phyloP scores from a whole-genome alignment of 2,113 vertebrate genomes.

The Engystomops pustulosus region DNA sequence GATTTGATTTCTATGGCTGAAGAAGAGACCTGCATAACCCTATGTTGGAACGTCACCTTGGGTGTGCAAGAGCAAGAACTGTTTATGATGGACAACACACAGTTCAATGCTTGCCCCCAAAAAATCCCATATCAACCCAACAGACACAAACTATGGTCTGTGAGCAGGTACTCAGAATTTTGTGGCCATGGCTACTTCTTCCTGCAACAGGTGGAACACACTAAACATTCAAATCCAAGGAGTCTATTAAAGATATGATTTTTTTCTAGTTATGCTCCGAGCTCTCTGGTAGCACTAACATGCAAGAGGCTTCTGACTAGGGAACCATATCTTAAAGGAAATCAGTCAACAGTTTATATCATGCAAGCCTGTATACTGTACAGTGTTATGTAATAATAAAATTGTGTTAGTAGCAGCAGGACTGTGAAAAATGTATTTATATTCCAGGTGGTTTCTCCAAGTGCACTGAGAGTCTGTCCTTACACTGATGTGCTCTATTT shows the following conservation, averaged over 20 bases:
- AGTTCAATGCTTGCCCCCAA: background rate
- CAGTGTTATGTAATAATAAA: too few relatives aligned
- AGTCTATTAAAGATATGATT: background rate
- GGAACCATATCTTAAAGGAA: too few relatives aligned
- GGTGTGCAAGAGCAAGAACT: background rate
- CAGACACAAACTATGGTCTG: background rate
- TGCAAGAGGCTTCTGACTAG: too few relatives aligned
- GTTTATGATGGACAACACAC: background rate
- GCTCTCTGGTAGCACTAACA: too few relatives aligned
- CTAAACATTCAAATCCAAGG: background rate
- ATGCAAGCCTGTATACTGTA: too few relatives aligned
- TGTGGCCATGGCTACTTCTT: background rate
- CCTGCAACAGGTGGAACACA: background rate
- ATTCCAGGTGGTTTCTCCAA: too few relatives aligned
- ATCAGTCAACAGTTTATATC: too few relatives aligned
- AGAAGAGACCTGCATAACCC: background rate
- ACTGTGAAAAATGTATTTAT: too few relatives aligned
- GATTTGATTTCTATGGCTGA: background rate
- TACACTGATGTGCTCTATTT: too few relatives aligned
- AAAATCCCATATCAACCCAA: background rate
- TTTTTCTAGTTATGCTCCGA: too few relatives aligned
- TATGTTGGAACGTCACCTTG: background rate
- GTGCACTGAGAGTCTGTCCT: too few relatives aligned
- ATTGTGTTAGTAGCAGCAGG: too few relatives aligned
- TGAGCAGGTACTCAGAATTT: background rate